phyloP scores from a whole-genome alignment of 2,888 invertebrate genomes.

The Shargacucullia verbasci region DNA sequence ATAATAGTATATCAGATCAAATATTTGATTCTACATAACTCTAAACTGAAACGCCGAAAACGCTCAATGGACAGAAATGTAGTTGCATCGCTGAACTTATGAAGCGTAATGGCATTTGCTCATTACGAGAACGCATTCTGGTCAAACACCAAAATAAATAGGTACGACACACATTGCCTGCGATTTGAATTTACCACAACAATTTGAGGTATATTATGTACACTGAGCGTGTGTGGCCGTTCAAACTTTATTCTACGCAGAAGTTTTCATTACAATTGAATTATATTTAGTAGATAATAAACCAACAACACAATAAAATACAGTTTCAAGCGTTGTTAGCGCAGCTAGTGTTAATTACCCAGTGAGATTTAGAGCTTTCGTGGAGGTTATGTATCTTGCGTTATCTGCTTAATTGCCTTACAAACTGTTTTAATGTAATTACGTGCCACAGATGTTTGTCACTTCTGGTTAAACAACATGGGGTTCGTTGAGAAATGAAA shows the following conservation, averaged over 20 bases:
- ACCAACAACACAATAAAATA: constrained; percentile 32
- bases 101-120: constrained; percentile 11
- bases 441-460: constrained; percentile 44
- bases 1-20: no score
- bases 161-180: not conserved
- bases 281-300: constrained; percentile 9
- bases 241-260: not conserved
- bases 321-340: constrained; percentile 51
- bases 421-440: constrained; percentile 47
- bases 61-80: no score
- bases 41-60: no score
- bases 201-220: not conserved
- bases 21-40: no score
- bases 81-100: constrained; percentile 5
- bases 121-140: constrained; percentile 11
- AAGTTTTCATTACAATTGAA: constrained; percentile 23
- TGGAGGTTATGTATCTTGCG: constrained; percentile 64
- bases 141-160: constrained; percentile 13
- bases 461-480: constrained; percentile 25
- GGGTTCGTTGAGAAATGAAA: not conserved
- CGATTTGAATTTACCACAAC: not conserved
- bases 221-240: not conserved
- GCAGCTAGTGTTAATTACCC: constrained; percentile 65
- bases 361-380: constrained; percentile 66
- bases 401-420: constrained; percentile 61